phyloP scores from a whole-genome alignment of 2,113 vertebrate genomes.

The Equus przewalskii region DNA sequence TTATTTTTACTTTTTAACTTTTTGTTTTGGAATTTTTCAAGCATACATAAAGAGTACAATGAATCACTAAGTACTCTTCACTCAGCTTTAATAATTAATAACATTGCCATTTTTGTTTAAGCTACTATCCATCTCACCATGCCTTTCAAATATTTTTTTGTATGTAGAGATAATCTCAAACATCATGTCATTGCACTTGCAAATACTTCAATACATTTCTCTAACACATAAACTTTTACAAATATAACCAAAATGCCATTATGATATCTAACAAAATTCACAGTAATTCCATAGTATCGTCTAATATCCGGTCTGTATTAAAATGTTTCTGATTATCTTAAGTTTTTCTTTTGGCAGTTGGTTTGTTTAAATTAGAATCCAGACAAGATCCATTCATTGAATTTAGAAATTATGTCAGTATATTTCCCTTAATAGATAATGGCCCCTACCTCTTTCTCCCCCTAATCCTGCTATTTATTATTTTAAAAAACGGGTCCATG shows the following conservation, averaged over 20 bases:
- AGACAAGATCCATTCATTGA: neutral
- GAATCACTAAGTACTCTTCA: constrained; percentile 11
- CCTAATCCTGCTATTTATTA: neutral
- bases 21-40: neutral
- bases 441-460: neutral
- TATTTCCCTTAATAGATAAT: constrained; percentile 8
- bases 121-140: neutral
- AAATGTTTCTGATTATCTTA: neutral
- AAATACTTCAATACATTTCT: constrained; percentile 9
- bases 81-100: constrained; percentile 29
- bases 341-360: constrained; percentile 9
- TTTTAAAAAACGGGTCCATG: neutral
- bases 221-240: neutral
- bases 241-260: neutral
- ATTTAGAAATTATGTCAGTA: constrained; percentile 40
- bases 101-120: neutral
- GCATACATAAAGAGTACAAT: neutral
- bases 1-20: neutral
- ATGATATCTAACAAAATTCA: constrained; percentile 41
- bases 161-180: neutral
- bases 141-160: neutral
- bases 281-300: neutral
- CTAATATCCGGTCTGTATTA: neutral
- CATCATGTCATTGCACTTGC: neutral
- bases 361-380: constrained; percentile 45